Evolutionary conservation across 2,888 invertebrate species (phyloP).

Genomic region (Phragmatobia fuliginosa): DNA sequence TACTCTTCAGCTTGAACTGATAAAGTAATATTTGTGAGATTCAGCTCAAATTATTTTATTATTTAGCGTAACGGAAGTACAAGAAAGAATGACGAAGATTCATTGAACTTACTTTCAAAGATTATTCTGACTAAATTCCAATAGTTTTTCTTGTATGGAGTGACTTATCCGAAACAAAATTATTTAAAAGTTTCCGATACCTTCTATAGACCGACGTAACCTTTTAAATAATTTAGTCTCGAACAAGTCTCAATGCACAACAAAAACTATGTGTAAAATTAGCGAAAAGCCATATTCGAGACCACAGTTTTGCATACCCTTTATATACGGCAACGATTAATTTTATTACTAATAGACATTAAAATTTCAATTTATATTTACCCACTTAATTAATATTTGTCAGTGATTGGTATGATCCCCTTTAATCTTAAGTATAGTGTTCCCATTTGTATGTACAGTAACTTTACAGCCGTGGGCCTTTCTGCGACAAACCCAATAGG

Average conservation of each 20-base stretch:
- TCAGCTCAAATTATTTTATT: neutral
- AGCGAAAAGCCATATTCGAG: too few relatives aligned
- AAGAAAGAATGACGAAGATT: too few relatives aligned
- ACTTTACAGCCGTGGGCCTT: slow-evolving; percentile 46
- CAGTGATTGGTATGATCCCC: slow-evolving; percentile 42
- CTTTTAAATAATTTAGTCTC: too few relatives aligned
- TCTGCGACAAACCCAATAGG: slow-evolving; percentile 50
- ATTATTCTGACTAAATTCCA: too few relatives aligned
- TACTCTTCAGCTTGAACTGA: neutral
- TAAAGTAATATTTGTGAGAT: neutral
- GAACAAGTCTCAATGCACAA: too few relatives aligned
- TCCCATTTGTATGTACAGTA: slow-evolving; percentile 49
- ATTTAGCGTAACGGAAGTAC: neutral
- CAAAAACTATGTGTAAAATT: too few relatives aligned
- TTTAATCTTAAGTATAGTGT: slow-evolving; percentile 40
- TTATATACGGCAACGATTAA: neutral
- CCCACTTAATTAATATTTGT: neutral
- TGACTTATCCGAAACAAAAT: too few relatives aligned
- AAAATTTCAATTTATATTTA: neutral
- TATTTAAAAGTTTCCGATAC: too few relatives aligned
- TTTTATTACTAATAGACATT: neutral
- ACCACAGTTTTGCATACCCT: neutral
- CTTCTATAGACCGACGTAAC: too few relatives aligned
- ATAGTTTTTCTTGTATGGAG: too few relatives aligned
- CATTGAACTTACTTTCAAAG: too few relatives aligned